Conservation (phyloP, 2,113 vertebrate species). For the Cichladusa arquata region DNA sequence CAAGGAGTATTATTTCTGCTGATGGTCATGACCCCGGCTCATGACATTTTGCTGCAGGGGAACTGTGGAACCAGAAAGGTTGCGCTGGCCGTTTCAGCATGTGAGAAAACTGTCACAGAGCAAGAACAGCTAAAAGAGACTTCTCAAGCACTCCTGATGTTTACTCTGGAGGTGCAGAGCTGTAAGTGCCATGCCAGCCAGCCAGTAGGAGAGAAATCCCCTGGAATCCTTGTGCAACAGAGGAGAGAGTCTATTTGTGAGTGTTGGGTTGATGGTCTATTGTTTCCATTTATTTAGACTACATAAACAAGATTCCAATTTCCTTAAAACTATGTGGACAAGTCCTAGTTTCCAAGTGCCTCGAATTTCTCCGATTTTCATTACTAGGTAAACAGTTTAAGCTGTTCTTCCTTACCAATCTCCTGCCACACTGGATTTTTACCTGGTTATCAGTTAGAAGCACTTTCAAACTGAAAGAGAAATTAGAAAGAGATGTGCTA, state of each 20-base stretch:
- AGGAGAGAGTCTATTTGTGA: not conserved
- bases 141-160: not conserved
- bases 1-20: not conserved
- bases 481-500: not conserved
- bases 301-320: not conserved
- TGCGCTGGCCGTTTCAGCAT: not conserved
- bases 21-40: not conserved
- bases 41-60: not conserved
- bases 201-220: not conserved
- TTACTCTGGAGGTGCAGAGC: not conserved
- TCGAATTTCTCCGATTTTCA: not conserved
- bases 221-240: not conserved
- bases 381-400: not conserved
- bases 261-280: not conserved
- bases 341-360: not conserved
- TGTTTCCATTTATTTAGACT: not conserved
- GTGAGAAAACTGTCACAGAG: not conserved
- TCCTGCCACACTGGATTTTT: not conserved
- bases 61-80: conserved; percentile 1
- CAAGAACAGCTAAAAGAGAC: not conserved
- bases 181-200: accelerated
- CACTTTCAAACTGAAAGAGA: not conserved
- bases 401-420: not conserved
- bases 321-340: not conserved
- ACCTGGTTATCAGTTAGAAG: not conserved